Evolutionary conservation across 2,797 vertebrate species (phyloP).

Genomic region (Typhlichthys eigenmanni): DNA sequence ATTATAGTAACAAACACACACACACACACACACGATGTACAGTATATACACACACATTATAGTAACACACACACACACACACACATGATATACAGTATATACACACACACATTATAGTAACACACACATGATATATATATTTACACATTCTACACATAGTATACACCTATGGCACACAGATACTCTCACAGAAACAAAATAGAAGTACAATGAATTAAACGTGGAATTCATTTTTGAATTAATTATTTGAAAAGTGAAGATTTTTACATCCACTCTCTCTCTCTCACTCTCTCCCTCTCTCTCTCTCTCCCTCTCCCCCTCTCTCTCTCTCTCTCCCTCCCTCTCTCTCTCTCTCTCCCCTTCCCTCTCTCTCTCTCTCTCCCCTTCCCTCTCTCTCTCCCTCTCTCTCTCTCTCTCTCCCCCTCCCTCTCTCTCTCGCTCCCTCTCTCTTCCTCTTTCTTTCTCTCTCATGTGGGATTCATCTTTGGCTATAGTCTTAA

Average conservation of each 20-base stretch:
- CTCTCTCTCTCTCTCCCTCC: conserved; percentile 4
- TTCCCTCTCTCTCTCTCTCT: conserved; percentile 2
- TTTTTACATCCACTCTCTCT: neutral
- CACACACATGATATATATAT: neutral
- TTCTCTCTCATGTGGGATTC: conserved; percentile 15
- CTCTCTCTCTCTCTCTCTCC: neutral
- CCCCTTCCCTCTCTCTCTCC: neutral
- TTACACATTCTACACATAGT: too few species aligned
- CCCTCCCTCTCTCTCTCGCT: neutral
- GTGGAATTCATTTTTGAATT: too few species aligned
- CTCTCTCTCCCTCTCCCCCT: conserved; percentile 2
- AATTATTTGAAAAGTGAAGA: too few species aligned
- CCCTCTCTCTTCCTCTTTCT: conserved; percentile 5
- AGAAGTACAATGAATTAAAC: too few species aligned
- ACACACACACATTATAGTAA: neutral
- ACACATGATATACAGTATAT: neutral
- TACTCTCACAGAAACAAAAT: too few species aligned
- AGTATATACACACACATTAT: too few species aligned
- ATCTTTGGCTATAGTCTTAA: conserved; percentile 36
- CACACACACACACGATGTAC: too few species aligned
- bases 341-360: conserved; percentile 8
- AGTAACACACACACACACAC: too few species aligned
- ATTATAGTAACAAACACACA: neutral
- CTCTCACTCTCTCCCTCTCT: neutral
- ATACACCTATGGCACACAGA: too few species aligned